Conservation (phyloP, 2,888 invertebrate genomes). For the Antitype chi region DNA sequence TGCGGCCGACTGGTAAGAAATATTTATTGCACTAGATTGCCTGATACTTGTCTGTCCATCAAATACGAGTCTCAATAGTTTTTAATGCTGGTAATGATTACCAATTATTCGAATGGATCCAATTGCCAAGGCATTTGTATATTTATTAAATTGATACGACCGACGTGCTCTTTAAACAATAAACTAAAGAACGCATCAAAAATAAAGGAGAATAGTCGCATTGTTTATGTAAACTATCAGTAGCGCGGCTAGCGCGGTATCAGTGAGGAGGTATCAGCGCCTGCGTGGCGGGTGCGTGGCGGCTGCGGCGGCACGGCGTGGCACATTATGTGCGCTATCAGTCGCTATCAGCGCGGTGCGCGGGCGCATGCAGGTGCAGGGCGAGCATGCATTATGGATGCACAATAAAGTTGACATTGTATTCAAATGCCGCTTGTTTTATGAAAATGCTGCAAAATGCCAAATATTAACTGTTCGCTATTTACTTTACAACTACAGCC, state of each 20-base stretch:
- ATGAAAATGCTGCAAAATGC: slow-evolving; percentile 62
- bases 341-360: slow-evolving; percentile 52
- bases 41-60: slow-evolving; percentile 8
- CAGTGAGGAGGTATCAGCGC: neutral
- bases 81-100: neutral
- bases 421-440: slow-evolving; percentile 66
- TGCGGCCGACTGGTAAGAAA: slow-evolving; percentile 10
- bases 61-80: neutral
- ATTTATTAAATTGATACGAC: slow-evolving; percentile 5
- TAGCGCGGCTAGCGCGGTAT: neutral
- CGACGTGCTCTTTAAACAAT: slow-evolving; percentile 1
- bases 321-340: slow-evolving; percentile 56
- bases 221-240: slow-evolving; percentile 24
- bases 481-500: slow-evolving; percentile 39
- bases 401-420: slow-evolving; percentile 67
- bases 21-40: slow-evolving; percentile 21
- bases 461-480: slow-evolving; percentile 50
- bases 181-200: slow-evolving; percentile 1
- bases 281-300: slow-evolving; percentile 13
- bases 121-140: neutral
- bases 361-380: slow-evolving; percentile 56
- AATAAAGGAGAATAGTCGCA: slow-evolving; percentile 16
- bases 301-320: slow-evolving; percentile 8
- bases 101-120: slow-evolving; percentile 2
- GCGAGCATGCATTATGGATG: slow-evolving; percentile 65